phyloP scores from a whole-genome alignment of 2,888 invertebrate species.

The Lithophane leautieri region DNA sequence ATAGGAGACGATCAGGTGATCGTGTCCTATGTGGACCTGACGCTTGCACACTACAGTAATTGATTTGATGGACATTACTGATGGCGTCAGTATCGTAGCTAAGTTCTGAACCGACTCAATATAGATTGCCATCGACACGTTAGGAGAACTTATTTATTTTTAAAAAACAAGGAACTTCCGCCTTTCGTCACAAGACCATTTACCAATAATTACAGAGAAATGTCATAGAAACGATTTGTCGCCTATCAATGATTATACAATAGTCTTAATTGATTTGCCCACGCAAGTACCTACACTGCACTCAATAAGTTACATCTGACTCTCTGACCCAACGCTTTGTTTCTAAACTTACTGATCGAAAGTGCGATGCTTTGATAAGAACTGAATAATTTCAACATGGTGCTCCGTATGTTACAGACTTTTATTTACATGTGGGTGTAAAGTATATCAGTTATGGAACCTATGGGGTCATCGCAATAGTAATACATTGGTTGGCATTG shows the following conservation, averaged over 20 bases:
- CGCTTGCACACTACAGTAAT: too few species aligned
- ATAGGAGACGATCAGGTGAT: too few species aligned
- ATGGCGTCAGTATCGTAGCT: too few species aligned
- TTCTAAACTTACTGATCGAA: constrained; percentile 45
- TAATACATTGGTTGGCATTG: too few species aligned
- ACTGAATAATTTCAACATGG: constrained; percentile 20
- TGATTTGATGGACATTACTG: too few species aligned
- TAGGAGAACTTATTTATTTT: neutral
- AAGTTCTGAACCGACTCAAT: too few species aligned
- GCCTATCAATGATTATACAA: constrained; percentile 41
- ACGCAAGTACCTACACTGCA: constrained; percentile 43
- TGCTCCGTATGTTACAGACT: neutral
- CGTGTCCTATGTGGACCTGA: too few species aligned
- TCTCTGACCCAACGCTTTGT: constrained; percentile 57
- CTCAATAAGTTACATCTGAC: constrained; percentile 50
- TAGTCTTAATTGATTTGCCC: constrained; percentile 53
- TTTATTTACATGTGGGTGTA: constrained; percentile 41
- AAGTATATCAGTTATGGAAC: constrained; percentile 19
- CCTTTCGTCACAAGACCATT: constrained; percentile 31
- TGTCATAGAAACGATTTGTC: constrained; percentile 47
- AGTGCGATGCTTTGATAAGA: constrained; percentile 45
- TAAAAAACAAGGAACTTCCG: neutral
- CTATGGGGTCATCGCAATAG: neutral
- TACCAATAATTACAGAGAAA: constrained; percentile 39
- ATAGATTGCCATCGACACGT: too few species aligned